Conservation (phyloP, 2,797 vertebrate genomes). For the Cyclopterus lumpus region DNA sequence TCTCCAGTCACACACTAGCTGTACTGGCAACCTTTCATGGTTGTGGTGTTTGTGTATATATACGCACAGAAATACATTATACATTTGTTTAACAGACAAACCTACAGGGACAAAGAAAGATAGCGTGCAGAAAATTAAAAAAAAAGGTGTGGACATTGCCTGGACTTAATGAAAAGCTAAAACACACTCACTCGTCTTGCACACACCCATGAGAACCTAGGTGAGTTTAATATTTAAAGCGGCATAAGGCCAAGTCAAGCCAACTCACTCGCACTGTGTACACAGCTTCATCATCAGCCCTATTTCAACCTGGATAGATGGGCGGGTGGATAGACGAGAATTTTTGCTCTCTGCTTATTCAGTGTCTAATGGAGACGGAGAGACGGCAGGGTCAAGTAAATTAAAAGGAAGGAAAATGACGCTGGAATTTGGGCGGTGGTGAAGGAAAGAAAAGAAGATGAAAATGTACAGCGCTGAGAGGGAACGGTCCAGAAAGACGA, state of each 20-base stretch:
- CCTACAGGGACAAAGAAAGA: slow-evolving; percentile 41
- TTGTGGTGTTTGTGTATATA: slow-evolving; percentile 7
- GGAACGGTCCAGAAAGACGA: neutral
- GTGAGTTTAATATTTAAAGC: slow-evolving; percentile 36
- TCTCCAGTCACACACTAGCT: slow-evolving; percentile 34
- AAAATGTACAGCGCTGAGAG: slow-evolving; percentile 10
- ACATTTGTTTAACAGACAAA: slow-evolving; percentile 28
- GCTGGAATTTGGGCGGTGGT: neutral
- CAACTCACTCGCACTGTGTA: slow-evolving; percentile 52
- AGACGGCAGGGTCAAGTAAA: slow-evolving; percentile 8
- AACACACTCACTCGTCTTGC: slow-evolving; percentile 54
- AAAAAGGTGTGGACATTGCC: slow-evolving; percentile 59
- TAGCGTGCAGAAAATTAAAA: slow-evolving; percentile 31
- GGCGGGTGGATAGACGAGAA: slow-evolving; percentile 10
- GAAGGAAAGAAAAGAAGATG: neutral
- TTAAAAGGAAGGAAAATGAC: neutral
- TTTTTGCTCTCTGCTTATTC: slow-evolving; percentile 35
- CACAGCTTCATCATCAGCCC: slow-evolving; percentile 69
- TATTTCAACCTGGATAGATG: slow-evolving; percentile 17
- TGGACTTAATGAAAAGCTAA: slow-evolving; percentile 52
- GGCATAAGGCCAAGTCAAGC: slow-evolving; percentile 58
- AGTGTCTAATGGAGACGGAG: slow-evolving; percentile 13
- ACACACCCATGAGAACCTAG: slow-evolving; percentile 59
- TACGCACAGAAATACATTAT: neutral
- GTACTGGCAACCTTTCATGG: neutral